Evolutionary conservation across 2,888 invertebrate species (phyloP).

Genomic region (Troglohyphantes excavatus): DNA sequence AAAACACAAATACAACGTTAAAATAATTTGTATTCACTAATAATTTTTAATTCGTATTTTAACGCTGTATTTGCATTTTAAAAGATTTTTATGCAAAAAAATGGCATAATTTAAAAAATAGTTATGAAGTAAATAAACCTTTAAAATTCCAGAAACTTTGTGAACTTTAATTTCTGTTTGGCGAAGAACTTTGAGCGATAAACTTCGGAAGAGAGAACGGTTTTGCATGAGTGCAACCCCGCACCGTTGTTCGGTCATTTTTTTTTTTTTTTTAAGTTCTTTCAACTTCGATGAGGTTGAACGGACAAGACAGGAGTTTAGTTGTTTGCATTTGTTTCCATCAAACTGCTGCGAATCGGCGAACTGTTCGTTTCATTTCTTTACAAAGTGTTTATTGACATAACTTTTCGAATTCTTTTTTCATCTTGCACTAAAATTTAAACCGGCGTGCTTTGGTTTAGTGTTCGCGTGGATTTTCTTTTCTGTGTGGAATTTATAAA

Average conservation of each 20-base stretch:
- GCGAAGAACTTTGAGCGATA: background rate
- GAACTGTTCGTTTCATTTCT: conserved; percentile 6
- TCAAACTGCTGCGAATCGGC: background rate
- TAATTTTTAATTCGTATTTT: too few species aligned
- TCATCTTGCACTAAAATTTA: background rate
- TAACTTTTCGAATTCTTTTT: background rate
- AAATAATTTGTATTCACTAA: too few species aligned
- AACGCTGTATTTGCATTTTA: too few species aligned
- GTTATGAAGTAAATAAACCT: too few species aligned
- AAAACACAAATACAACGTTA: too few species aligned
- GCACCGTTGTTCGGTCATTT: conserved; percentile 30
- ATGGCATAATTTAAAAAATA: too few species aligned
- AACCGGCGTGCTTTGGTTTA: background rate
- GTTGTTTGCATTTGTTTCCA: conserved; percentile 20
- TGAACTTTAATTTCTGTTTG: background rate
- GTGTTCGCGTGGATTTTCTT: background rate
- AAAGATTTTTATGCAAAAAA: too few species aligned
- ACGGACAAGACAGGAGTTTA: conserved; percentile 37
- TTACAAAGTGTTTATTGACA: conserved; percentile 2
- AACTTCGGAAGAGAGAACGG: background rate
- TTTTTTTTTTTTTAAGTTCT: conserved; percentile 48
- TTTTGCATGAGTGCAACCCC: conserved; percentile 18
- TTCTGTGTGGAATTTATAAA: conserved; percentile 1
- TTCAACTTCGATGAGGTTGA: conserved; percentile 65
- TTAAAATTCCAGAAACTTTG: too few species aligned